phyloP scores from a whole-genome alignment of 2,888 invertebrate genomes.

The Drosophila putrida region DNA sequence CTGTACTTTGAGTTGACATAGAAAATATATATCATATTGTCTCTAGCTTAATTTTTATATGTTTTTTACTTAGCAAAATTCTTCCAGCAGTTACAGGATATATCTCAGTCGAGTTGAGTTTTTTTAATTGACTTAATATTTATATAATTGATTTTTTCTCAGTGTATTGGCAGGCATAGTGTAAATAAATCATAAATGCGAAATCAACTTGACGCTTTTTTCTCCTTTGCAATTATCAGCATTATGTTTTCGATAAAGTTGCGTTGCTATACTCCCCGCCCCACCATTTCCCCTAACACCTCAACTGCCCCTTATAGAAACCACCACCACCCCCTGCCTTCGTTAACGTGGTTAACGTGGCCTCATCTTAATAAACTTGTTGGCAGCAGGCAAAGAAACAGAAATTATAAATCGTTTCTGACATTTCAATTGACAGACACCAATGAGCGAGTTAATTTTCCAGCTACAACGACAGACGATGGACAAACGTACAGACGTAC shows the following conservation, averaged over 20 bases:
- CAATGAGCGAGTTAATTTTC: conserved; percentile 82
- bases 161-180: conserved; percentile 37
- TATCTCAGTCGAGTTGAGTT: background rate
- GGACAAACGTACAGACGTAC: conserved; percentile 31
- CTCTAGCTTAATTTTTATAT: no score
- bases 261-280: conserved; percentile 18
- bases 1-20: background rate
- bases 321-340: background rate
- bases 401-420: conserved; percentile 82
- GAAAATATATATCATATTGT: no score
- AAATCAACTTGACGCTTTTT: conserved; percentile 69
- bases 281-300: background rate
- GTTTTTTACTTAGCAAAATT: no score
- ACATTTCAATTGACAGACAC: conserved; percentile 83
- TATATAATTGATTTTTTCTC: conserved; percentile 15
- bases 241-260: conserved; percentile 77
- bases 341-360: background rate
- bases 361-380: conserved; percentile 77
- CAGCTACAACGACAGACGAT: conserved; percentile 35
- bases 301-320: background rate
- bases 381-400: conserved; percentile 60
- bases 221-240: conserved; percentile 75
- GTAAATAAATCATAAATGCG: conserved; percentile 68
- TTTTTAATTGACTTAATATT: background rate
- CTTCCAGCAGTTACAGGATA: background rate